phyloP scores from a whole-genome alignment of 37 sponge, comb jelly and placozoan species.

The Trichoplax adhaerens region DNA sequence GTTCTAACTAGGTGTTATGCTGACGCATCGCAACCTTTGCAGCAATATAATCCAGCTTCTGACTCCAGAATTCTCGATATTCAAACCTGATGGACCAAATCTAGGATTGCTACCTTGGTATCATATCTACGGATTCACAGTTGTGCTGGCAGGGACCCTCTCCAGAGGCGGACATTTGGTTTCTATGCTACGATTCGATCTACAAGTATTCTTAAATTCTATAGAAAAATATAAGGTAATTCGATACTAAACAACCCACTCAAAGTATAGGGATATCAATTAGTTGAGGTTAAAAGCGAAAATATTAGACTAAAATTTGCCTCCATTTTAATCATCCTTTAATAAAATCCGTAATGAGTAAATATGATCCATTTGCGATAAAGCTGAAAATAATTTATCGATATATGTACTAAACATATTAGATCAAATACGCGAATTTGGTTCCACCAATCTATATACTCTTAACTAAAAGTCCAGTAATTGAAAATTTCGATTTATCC shows the following conservation, averaged over 20 bases:
- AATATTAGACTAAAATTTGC: no score
- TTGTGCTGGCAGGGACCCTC: slow-evolving; percentile 22
- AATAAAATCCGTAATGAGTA: no score
- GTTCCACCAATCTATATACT: slow-evolving; percentile 73
- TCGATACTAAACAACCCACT: not conserved
- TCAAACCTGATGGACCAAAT: not conserved
- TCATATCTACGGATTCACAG: slow-evolving; percentile 64
- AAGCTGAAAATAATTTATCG: no score
- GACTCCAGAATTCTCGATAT: no score
- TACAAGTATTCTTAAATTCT: slow-evolving; percentile 35
- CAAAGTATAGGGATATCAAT: no score
- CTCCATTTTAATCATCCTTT: no score
- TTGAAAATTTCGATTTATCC: slow-evolving; percentile 60
- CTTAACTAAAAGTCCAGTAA: slow-evolving; percentile 58
- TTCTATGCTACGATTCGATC: slow-evolving; percentile 51
- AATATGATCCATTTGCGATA: no score
- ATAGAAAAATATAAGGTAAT: slow-evolving; percentile 25
- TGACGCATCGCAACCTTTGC: slow-evolving; percentile 48
- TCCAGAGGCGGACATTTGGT: slow-evolving; percentile 31
- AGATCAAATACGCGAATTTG: not conserved
- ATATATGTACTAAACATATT: no score
- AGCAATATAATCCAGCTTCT: not conserved
- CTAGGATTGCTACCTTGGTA: slow-evolving; percentile 49
- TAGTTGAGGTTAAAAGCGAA: no score
- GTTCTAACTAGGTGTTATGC: slow-evolving; percentile 30